phyloP scores from a whole-genome alignment of 1,140 invertebrate species.

The Battus philenor region DNA sequence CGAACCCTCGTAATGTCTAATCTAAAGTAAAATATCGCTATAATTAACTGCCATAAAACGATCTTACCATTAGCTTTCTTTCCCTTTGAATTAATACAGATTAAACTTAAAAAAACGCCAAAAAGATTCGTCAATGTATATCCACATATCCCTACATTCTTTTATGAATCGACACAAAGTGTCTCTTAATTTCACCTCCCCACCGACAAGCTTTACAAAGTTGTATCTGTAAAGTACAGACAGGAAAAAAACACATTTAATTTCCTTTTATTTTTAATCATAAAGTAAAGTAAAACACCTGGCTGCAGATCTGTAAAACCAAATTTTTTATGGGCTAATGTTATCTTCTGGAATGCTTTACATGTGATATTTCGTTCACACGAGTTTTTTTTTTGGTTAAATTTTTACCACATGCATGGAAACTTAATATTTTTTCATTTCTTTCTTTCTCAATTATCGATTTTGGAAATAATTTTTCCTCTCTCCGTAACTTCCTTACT shows the following conservation, averaged over 20 bases:
- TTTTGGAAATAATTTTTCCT: too few species aligned
- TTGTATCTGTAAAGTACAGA: constrained; percentile 39
- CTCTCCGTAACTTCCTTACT: too few species aligned
- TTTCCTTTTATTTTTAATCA: not conserved
- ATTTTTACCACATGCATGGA: not conserved
- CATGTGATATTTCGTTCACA: not conserved
- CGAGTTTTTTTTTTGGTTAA: not conserved
- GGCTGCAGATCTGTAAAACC: too few species aligned
- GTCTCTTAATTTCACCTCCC: constrained; percentile 68
- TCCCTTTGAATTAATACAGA: constrained; percentile 3
- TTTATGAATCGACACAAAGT: constrained; percentile 61
- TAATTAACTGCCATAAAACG: too few species aligned
- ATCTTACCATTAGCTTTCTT: constrained; percentile 13
- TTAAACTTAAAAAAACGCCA: not conserved
- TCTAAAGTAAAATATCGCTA: too few species aligned
- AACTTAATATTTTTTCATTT: constrained; percentile 23
- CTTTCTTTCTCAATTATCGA: constrained; percentile 16
- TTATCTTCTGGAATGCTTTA: too few species aligned
- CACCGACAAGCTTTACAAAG: constrained; percentile 47
- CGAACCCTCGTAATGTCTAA: too few species aligned
- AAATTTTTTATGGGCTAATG: too few species aligned
- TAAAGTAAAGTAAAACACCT: not conserved
- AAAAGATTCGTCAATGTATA: constrained; percentile 13
- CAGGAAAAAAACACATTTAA: constrained; percentile 24
- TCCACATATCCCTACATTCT: constrained; percentile 36